Base-by-base conservation (phyloP, 2,113 vertebrate genomes). In the Otolemur garnettii region DNA sequence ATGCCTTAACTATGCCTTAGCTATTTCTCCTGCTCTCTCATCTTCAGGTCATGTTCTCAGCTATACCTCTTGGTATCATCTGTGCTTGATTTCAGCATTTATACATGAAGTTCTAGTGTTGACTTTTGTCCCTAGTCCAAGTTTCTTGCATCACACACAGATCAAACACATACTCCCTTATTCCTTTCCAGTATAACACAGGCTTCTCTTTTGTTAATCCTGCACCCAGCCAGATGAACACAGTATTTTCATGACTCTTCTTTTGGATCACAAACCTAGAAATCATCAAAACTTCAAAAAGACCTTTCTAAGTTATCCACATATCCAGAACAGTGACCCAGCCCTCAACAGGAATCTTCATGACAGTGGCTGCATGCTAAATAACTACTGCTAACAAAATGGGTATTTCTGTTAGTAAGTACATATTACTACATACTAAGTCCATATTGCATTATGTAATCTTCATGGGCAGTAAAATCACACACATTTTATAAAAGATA, bases 61-160 rank as follows among this genome's bases (percentile, higher is more conserved):
- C 89, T 71, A 42, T 68, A 69, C 82, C 22, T 85, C 28, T 57
- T 60, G 11, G 35, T 69, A 74, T 72, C 80, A 33, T 92, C 74
- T 83, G 69, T 69, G 79, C 33, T 83, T 94, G 60, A 55, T 33
- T 92, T 72, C 68, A 74, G 79, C 62, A 94, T 96, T 96, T 97
- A 95, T 78, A 90, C 22, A 66, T 55, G 68, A 69, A 83, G 68
- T 74, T 94, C 42, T 12, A 18, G 28, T 87, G 91, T 89, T 94
- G 88, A 96, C 66, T 93, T 92, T 82, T 62, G 45, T 35, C 77
- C 69, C 68, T 4, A 55, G n/a, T 55, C 14, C 90, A 85, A 85
- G 92, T 82, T 77, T 79, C 72, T 60, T 86, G 75, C 68, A 93
- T 84, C 91, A 93, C 22, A 97, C 91, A 93, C 22, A 97, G 68